Percentiles rank a stretch among this genome's conserved stretches.
Evolutionary conservation across 2,797 vertebrate species (phyloP).

Genomic region (Tragelaphus oryx): DNA sequence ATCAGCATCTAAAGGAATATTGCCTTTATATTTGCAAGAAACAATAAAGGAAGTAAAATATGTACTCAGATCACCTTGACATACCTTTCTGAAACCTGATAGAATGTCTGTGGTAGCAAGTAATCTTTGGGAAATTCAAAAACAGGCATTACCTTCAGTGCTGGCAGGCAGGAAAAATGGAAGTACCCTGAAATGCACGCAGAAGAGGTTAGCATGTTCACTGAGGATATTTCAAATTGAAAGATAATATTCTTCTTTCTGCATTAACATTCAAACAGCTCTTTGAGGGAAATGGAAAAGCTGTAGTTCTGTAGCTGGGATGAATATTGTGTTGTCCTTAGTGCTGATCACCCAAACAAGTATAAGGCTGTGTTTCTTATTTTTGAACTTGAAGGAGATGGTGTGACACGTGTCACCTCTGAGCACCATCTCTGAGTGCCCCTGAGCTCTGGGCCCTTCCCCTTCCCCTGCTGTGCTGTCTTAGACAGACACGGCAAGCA

Average conservation of each 20-base stretch:
- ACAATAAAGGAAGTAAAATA: constrained; percentile 47
- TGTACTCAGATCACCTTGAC: not conserved
- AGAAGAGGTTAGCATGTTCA: not conserved
- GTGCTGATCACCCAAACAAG: not conserved
- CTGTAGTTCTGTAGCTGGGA: not conserved
- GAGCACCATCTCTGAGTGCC: not conserved
- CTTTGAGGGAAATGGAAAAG: not conserved
- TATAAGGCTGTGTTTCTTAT: not conserved
- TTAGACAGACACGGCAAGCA: too few relatives aligned
- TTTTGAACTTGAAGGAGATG: not conserved
- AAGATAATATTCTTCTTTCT: not conserved
- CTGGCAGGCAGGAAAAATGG: not conserved
- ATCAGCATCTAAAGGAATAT: not conserved
- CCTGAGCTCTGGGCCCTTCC: not conserved
- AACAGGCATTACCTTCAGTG: not conserved
- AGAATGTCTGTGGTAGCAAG: not conserved
- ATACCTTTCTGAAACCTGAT: constrained; percentile 33
- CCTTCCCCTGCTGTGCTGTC: not conserved
- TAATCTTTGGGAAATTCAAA: constrained; percentile 38
- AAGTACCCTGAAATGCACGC: not conserved
- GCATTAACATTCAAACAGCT: not conserved
- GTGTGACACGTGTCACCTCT: not conserved
- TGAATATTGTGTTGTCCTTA: not conserved
- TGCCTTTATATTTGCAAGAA: not conserved
- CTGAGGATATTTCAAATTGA: not conserved